Evolutionary conservation across 1,140 invertebrate species (phyloP).

Genomic region (Adoxophyes honmai): DNA sequence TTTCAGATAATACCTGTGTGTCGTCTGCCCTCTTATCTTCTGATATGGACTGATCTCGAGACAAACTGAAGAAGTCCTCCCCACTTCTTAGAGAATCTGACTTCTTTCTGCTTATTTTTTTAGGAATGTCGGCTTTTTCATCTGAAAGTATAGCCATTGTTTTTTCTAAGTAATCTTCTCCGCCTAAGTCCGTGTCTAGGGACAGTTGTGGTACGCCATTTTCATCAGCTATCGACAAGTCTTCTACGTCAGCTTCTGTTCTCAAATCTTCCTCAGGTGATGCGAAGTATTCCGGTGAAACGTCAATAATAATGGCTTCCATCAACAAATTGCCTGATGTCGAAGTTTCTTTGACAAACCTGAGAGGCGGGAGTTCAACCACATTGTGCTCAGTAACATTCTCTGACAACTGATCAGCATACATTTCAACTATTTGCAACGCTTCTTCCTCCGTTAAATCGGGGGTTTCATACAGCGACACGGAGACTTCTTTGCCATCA

Average conservation of each 20-base stretch:
- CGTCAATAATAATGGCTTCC: slow-evolving; percentile 94
- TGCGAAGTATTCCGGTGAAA: slow-evolving; percentile 89
- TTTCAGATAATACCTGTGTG: slow-evolving; percentile 70
- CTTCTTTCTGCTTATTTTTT: slow-evolving; percentile 71
- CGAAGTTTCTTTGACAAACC: slow-evolving; percentile 93
- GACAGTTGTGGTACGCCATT: slow-evolving; percentile 66
- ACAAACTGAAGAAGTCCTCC: slow-evolving; percentile 79
- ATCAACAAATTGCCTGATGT: slow-evolving; percentile 90
- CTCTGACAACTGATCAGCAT: slow-evolving; percentile 93
- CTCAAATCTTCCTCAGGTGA: slow-evolving; percentile 87
- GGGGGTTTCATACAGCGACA: slow-evolving; percentile 93
- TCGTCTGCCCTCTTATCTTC: slow-evolving; percentile 71
- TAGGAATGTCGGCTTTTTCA: slow-evolving; percentile 55
- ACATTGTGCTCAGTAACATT: slow-evolving; percentile 92
- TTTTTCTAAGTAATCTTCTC: slow-evolving; percentile 65
- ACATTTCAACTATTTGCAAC: slow-evolving; percentile 94
- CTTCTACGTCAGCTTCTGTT: slow-evolving; percentile 91
- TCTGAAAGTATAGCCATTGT: slow-evolving; percentile 56
- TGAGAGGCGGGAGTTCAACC: slow-evolving; percentile 90
- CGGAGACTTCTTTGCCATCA: slow-evolving; percentile 93
- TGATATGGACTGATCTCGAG: slow-evolving; percentile 62
- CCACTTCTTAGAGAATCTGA: slow-evolving; percentile 77
- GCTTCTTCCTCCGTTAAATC: slow-evolving; percentile 95
- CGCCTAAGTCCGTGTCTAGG: slow-evolving; percentile 51
- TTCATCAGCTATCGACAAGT: slow-evolving; percentile 87